phyloP scores from a whole-genome alignment of 1,140 invertebrate genomes.

The Ooceraea biroi region DNA sequence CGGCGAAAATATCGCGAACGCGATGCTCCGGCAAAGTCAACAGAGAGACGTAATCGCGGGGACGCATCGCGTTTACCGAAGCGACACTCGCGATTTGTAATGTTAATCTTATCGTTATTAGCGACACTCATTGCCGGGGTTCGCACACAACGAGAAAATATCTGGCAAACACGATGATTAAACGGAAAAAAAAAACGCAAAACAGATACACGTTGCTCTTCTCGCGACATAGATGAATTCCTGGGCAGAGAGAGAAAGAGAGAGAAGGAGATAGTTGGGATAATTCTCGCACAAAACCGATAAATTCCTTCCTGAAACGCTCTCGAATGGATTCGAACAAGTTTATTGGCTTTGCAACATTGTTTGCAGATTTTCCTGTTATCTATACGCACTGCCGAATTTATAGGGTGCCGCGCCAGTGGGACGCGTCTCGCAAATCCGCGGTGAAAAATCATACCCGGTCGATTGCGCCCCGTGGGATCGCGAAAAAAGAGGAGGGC shows the following conservation, averaged over 20 bases:
- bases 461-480: slow-evolving; percentile 24
- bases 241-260: neutral
- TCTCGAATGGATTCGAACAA: slow-evolving; percentile 51
- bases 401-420: slow-evolving; percentile 44
- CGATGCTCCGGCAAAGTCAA: slow-evolving; percentile 38
- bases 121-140: neutral
- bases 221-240: neutral
- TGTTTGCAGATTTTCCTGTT: slow-evolving; percentile 63
- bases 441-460: slow-evolving; percentile 56
- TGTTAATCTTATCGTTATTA: slow-evolving; percentile 37
- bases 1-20: slow-evolving; percentile 34
- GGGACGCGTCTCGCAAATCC: slow-evolving; percentile 53
- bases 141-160: neutral
- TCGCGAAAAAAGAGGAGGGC: neutral
- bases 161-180: neutral
- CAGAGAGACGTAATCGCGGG: slow-evolving; percentile 33
- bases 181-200: neutral
- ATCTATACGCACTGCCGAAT: slow-evolving; percentile 55
- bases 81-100: neutral
- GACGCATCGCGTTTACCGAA: neutral
- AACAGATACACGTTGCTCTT: neutral
- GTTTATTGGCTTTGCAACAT: slow-evolving; percentile 66
- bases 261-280: neutral
- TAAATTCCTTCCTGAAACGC: slow-evolving; percentile 46
- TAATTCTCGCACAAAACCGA: slow-evolving; percentile 54